Conservation (phyloP, 30 jellyfish, hydroid and myxozoan genomes). For the Aurelia coerulea region DNA sequence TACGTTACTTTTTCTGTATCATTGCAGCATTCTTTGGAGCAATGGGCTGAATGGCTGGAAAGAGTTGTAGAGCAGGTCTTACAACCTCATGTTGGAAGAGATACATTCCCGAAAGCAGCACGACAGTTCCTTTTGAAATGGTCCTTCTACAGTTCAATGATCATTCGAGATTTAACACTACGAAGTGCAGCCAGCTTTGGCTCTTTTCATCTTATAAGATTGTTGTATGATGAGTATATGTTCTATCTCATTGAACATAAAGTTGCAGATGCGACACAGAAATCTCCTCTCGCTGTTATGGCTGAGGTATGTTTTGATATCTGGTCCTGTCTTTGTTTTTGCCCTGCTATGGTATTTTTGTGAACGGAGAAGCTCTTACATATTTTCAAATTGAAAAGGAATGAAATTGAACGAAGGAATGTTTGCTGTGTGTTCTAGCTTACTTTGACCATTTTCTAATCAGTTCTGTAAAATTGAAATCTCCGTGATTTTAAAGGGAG, state of each 20-base stretch:
- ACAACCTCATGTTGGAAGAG: slow-evolving; percentile 90
- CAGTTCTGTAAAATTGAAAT: too few relatives aligned
- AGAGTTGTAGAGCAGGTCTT: slow-evolving; percentile 90
- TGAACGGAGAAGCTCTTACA: too few relatives aligned
- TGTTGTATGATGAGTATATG: slow-evolving; percentile 97
- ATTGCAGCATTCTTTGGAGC: slow-evolving; percentile 95
- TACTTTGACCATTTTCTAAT: too few relatives aligned
- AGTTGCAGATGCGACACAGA: slow-evolving; percentile 97
- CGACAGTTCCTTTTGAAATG: slow-evolving; percentile 94
- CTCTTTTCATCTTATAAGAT: slow-evolving; percentile 91
- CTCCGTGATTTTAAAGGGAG: too few relatives aligned
- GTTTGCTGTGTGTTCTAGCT: too few relatives aligned
- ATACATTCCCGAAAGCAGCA: slow-evolving; percentile 93
- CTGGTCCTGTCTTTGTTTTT: too few relatives aligned
- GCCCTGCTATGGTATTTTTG: too few relatives aligned
- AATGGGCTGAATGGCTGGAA: slow-evolving; percentile 99
- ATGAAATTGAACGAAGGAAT: too few relatives aligned
- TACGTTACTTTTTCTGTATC: background rate
- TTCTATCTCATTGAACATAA: slow-evolving; percentile 93
- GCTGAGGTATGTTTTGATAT: slow-evolving; percentile 76
- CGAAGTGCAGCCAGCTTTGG: slow-evolving; percentile 99
- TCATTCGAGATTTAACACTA: slow-evolving; percentile 93
- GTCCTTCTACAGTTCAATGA: slow-evolving; percentile 98
- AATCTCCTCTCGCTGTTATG: slow-evolving; percentile 98
- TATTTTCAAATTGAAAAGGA: too few relatives aligned